These are phyloP conservation scores for Cheumatopsyche charites DNA, from an alignment of 1,140 invertebrate species.

Conservation along the genomic window DNA sequence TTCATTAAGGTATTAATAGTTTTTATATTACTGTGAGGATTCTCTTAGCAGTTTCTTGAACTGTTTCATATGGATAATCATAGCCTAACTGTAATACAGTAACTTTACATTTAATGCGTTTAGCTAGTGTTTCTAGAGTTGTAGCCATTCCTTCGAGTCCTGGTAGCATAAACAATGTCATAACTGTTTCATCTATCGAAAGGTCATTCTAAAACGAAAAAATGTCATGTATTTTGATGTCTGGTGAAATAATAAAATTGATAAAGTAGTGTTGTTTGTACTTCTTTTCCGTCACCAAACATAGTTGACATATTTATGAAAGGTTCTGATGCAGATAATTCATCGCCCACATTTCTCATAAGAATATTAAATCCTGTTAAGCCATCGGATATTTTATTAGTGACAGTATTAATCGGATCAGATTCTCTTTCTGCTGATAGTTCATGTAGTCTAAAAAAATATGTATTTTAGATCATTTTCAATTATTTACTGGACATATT, in stretches of 20 bases:
- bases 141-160: slow-evolving; percentile 78
- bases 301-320: slow-evolving; percentile 60
- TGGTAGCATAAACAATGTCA: slow-evolving; percentile 74
- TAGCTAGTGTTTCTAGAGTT: slow-evolving; percentile 65
- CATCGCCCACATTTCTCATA: slow-evolving; percentile 64
- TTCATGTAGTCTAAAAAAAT: slow-evolving; percentile 67
- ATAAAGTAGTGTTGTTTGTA: too few relatives aligned
- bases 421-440: slow-evolving; percentile 64
- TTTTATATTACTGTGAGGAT: slow-evolving; percentile 53
- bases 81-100: slow-evolving; percentile 70
- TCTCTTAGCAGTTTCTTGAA: slow-evolving; percentile 54
- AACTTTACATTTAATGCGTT: slow-evolving; percentile 66
- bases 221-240: too few relatives aligned
- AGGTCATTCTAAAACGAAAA: slow-evolving; percentile 51
- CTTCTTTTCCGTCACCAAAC: slow-evolving; percentile 56
- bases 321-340: slow-evolving; percentile 56
- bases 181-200: slow-evolving; percentile 52
- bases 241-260: too few relatives aligned
- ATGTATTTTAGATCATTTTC: too few relatives aligned
- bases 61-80: slow-evolving; percentile 52
- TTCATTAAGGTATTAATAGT: not conserved
- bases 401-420: slow-evolving; percentile 57
- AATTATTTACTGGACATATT: too few relatives aligned
- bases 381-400: slow-evolving; percentile 51
- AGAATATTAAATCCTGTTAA: slow-evolving; percentile 60